Evolutionary conservation across 37 sponge, comb jelly and placozoan species (phyloP), one percentile per base, ranked within the genome.

Genomic region (Ianthella basta): DNA sequence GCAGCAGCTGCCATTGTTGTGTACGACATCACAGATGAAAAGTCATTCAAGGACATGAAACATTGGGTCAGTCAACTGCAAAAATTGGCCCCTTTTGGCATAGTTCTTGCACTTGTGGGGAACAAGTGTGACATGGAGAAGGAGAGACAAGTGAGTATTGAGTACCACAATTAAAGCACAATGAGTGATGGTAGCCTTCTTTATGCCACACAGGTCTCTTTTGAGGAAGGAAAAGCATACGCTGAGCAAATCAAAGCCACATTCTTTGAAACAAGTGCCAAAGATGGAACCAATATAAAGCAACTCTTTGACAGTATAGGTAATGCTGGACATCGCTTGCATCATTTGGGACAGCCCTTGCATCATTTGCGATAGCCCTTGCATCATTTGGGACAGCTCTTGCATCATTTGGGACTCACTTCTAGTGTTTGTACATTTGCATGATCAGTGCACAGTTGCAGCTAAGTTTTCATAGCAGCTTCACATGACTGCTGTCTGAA

Each of bases 1-100:
- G 91, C 95, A 40, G 92, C 90, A 36, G 95, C 92, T 8, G 95
- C 90, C 12, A 74, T 95, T 79, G 88, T 95, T 24, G 92, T 89
- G 10, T 95, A 92, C 29, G 95, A 95, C 56, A 90, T 95, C 30
- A 95, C 92, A 23, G 89, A 87, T 69, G 81, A 33, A 12, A 60
- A 75, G 35, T 64, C 80, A 5, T 94, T 94, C 73, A 79, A 81
- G 33, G 82, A 83, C 74, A 88, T 94, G 91, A 85, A 94, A 56
- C 59, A 63, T 0, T 94, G 94, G 94, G 86, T 94, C 15, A 74
- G 80, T 35, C 91, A 94, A 86, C 86, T 94, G 55, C 69, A 84
- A 56, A 85, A 88, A 72, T n/a, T 94, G 80, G 92, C 89, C 53
- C 88, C 89, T 19, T 78, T 59, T 21, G 82, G 82, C 33, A 67